A percentile compares a stretch with the other conserved stretches of the same genome.
These are phyloP conservation scores for Vireo altiloquus DNA, from an alignment of 2,113 vertebrate genomes.

Conservation along the genomic window DNA sequence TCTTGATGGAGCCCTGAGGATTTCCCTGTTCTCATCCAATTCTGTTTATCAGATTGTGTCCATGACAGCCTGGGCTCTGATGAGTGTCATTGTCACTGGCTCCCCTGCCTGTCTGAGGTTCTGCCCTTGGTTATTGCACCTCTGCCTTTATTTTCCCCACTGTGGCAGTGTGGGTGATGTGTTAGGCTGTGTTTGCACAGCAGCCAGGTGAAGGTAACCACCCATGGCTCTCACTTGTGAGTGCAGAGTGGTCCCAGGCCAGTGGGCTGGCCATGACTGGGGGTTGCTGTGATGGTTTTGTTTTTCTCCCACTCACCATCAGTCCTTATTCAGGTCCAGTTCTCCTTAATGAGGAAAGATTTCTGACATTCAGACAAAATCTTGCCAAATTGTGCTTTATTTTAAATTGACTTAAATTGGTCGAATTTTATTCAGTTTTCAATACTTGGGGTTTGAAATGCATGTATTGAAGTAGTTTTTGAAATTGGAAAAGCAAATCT, in stretches of 20 bases:
- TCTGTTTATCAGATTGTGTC: neutral
- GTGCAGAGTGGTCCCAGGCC: neutral
- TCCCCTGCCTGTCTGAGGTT: neutral
- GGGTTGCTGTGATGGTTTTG: neutral
- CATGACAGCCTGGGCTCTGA: neutral
- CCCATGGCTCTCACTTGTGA: neutral
- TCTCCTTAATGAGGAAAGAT: neutral
- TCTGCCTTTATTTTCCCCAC: neutral
- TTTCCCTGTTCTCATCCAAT: fast-evolving
- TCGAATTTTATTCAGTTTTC: neutral
- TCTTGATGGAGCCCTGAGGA: neutral
- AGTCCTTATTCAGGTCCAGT: neutral
- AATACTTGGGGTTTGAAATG: neutral
- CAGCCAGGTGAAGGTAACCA: neutral
- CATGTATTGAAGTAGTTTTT: neutral
- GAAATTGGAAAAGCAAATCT: neutral
- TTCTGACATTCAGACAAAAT: neutral
- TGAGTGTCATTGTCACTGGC: neutral
- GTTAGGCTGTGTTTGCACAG: neutral
- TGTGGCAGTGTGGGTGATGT: fast-evolving
- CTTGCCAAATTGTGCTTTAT: neutral
- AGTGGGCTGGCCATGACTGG: no score
- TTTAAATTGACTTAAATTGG: neutral
- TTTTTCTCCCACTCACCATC: neutral
- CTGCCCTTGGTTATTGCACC: neutral